Evolutionary conservation across 2,113 vertebrate genomes (phyloP), one percentile per base, ranked within the genome.

Genomic region (Platanista minor): DNA sequence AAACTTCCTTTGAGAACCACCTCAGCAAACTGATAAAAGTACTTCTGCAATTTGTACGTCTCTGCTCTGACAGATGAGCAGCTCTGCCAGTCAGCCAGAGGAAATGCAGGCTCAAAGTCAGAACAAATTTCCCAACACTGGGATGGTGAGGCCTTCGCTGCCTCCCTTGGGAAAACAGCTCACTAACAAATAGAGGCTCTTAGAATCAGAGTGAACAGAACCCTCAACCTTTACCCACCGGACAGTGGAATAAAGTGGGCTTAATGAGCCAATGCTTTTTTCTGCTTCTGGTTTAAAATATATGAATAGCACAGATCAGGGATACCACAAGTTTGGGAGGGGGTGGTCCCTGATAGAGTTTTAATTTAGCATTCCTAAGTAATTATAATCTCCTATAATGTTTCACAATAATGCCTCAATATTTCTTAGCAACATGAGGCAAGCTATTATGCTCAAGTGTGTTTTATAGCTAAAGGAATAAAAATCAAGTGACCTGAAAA

Each of bases 81-180:
- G 82, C 84, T 72, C 59, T 90, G 86, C 95, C 90, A 84, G 39
- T 17, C 33, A 27, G 91, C 95, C 96, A 95, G 94, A 67, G 91
- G 93, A 97, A 96, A 96, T 23, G 67, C 72, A 95, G 84, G 78
- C 93, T 96, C 52, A 67, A 92, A 96, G 91, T 97, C 96, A 95
- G 49, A 87, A 81, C 72, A 85, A 46, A 95, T 81, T 97, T 96
- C 87, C 80, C 87, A 90, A 78, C 49, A 87, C 74, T 29, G 62
- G 67, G 91, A 88, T 71, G 67, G 75, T 1, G 31, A 87, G 52
- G 66, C 64, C 61, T 33, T 71, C 0, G 0, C 43, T n/a, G 46
- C 46, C 64, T 94, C 92, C 80, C 89, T 54, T 2, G 86, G 86
- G 95, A 93, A 25, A 72, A 29, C 12, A 54, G 29, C 8, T 54